These are phyloP conservation scores for Craterocephalus amniculus DNA, from an alignment of 2,797 vertebrate genomes.

Conservation along the genomic window DNA sequence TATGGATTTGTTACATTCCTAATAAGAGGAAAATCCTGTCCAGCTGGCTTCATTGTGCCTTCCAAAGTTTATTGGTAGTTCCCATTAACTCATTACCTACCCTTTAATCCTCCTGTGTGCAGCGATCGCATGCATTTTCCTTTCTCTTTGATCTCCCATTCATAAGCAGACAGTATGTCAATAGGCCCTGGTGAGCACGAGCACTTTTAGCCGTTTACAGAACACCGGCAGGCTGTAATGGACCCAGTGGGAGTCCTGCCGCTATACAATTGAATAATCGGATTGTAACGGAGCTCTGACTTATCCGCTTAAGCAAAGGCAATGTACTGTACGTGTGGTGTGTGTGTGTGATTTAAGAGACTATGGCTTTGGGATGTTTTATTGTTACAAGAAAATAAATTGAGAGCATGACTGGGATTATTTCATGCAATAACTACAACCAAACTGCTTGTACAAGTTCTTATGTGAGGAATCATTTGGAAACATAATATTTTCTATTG, in stretches of 20 bases:
- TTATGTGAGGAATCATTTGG: background rate
- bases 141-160: conserved; percentile 53
- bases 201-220: conserved; percentile 58
- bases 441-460: background rate
- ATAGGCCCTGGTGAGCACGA: conserved; percentile 41
- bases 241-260: conserved; percentile 49
- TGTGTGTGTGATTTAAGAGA: conserved; percentile 19
- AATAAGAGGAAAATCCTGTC: conserved; percentile 14
- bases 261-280: conserved; percentile 66
- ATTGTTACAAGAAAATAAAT: conserved; percentile 10
- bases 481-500: background rate
- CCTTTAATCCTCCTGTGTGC: conserved; percentile 42
- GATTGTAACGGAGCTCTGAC: conserved; percentile 58
- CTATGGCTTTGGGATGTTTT: conserved; percentile 30
- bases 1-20: conserved; percentile 47
- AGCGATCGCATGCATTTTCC: conserved; percentile 31
- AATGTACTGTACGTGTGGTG: conserved; percentile 1
- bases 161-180: conserved; percentile 53
- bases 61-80: conserved; percentile 28
- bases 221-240: conserved; percentile 40
- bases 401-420: conserved; percentile 9
- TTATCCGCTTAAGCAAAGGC: conserved; percentile 62
- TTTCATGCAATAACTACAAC: conserved; percentile 8
- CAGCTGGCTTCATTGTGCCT: conserved; percentile 30
- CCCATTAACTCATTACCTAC: conserved; percentile 41